Conservation (phyloP, 30 jellyfish, hydroid and myxozoan genomes). For the Turritopsis rubra region DNA sequence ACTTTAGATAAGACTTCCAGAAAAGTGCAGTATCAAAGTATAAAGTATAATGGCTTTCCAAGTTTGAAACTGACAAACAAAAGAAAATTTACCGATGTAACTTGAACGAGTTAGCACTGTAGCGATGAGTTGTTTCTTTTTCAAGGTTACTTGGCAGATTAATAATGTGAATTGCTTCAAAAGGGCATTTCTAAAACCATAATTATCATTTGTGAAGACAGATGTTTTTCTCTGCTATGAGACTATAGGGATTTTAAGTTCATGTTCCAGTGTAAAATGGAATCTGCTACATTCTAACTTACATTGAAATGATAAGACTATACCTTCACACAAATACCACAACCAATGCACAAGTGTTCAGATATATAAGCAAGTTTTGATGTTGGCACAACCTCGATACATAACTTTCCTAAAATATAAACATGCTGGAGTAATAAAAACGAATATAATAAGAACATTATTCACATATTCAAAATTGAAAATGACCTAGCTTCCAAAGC, state of each 20-base stretch:
- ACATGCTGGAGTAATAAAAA: background rate
- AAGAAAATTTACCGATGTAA: conserved; percentile 58
- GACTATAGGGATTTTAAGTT: too few relatives aligned
- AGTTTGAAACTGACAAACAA: background rate
- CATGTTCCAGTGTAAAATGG: too few relatives aligned
- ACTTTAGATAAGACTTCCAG: background rate
- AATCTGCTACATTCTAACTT: too few relatives aligned
- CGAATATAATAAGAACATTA: too few relatives aligned
- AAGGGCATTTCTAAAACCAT: conserved; percentile 88
- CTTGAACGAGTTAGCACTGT: conserved; percentile 94
- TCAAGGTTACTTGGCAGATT: conserved; percentile 91
- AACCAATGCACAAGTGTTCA: conserved; percentile 95
- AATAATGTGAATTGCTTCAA: conserved; percentile 90
- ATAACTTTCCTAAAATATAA: conserved; percentile 65
- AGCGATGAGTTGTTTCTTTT: conserved; percentile 93
- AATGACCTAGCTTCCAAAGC: too few relatives aligned
- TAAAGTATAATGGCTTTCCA: background rate
- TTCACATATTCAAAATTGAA: too few relatives aligned
- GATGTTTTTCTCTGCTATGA: too few relatives aligned
- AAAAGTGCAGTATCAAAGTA: background rate
- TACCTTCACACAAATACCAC: conserved; percentile 99
- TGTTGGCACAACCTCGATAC: conserved; percentile 97
- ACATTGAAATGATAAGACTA: too few relatives aligned
- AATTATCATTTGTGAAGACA: background rate
- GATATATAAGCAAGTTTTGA: conserved; percentile 87